Base-by-base conservation (phyloP, 2,797 vertebrate genomes). In the Merluccius polli region DNA sequence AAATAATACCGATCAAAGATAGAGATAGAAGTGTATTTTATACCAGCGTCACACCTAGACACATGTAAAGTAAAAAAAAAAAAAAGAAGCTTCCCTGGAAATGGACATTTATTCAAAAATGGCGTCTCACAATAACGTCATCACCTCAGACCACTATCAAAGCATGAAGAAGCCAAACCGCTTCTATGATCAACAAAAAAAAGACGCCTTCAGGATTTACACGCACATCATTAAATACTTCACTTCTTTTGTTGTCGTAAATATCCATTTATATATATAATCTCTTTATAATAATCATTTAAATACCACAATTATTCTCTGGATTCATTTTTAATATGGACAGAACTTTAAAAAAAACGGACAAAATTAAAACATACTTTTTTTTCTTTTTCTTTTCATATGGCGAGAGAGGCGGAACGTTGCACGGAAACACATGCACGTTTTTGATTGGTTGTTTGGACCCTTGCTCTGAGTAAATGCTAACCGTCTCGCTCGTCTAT, bases 151-250 rank as follows among this genome's bases (percentile, higher is more conserved):
- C 85, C 65, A 68, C 65, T 12, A 68, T 31, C 65, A 68, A 68
- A 68, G 65, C 65, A 68, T 12, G 12, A 68, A 30, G 65, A 68
- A 68, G 13, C 65, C 24, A 5, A 29, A 31, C 52, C 21, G 52
- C 52, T 59, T 52, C 44, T 67, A 63, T n/a, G n/a, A n/a, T n/a
- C n/a, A 27, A 24, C 9, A 27, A 67, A 67, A 24, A 24, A 67
- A 67, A 67, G n/a, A 24, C 63, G 83, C 89, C 82, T 88, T 88
- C 86, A 88, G 85, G 83, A 83, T 88, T 81, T 82, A 90, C 81
- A 88, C 72, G 69, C 77, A 90, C 83, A 86, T 88, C 87, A 90
- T 93, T 93, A 93, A 93, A 92, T 93, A 92, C 86, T 77, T 85
- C 90, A 84, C 75, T 81, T 83, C 73, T 31, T 68, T 78, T 70